These are phyloP conservation scores for Sebastes goodei DNA, from an alignment of 2,797 vertebrate genomes.

Conservation along the genomic window DNA sequence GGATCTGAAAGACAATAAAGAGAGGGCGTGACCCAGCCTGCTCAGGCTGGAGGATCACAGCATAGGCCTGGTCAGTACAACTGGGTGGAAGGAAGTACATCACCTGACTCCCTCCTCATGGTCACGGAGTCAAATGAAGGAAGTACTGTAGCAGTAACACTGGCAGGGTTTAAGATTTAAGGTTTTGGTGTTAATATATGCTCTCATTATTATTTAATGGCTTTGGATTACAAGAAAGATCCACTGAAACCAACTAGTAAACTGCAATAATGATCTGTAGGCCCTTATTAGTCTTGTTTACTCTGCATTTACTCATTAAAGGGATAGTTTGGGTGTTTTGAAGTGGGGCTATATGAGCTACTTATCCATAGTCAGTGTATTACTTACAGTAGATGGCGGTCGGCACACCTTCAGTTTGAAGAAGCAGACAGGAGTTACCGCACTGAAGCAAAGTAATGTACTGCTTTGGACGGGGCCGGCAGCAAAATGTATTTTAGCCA, in stretches of 20 bases:
- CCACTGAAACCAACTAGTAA: neutral
- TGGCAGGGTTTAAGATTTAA: neutral
- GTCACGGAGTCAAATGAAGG: neutral
- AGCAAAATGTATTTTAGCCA: too few relatives aligned
- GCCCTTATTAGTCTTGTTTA: neutral
- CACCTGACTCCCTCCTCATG: neutral
- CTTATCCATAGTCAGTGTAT: too few relatives aligned
- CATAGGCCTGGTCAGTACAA: neutral
- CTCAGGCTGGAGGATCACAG: constrained; percentile 4
- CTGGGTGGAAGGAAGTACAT: neutral
- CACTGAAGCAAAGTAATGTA: too few relatives aligned
- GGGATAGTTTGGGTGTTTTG: too few relatives aligned
- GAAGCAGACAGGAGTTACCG: too few relatives aligned
- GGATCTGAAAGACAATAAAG: constrained; percentile 10
- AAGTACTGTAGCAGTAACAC: neutral
- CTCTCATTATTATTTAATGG: too few relatives aligned
- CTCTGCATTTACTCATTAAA: neutral
- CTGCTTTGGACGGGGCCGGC: too few relatives aligned
- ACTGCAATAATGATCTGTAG: neutral
- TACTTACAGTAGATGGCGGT: too few relatives aligned
- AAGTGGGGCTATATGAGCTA: too few relatives aligned
- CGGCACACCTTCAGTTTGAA: accelerated
- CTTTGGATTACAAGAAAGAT: neutral
- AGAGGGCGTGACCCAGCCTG: constrained; percentile 10
- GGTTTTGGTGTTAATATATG: neutral